Evolutionary conservation across 2,113 vertebrate genomes (phyloP), one percentile per base, ranked within the genome.

Genomic region (Acrocephalus kingi): DNA sequence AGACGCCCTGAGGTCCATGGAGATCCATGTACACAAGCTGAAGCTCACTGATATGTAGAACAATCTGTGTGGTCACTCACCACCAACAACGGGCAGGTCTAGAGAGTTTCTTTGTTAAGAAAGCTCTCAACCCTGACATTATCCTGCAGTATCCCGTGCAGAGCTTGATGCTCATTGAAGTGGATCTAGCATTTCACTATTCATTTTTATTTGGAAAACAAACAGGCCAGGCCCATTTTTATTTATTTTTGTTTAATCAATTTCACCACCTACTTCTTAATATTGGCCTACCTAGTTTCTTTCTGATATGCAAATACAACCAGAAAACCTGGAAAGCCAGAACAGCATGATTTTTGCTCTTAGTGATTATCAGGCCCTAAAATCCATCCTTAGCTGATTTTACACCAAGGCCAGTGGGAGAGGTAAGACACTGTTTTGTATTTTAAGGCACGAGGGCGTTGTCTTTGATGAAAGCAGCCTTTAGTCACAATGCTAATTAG

Each of bases 401-500:
- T 74, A 86, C 63, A 43, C 41, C 23, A 83, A 85, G 41, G 78
- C 17, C 46, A 58, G 13, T 22, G 69, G 71, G 75, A 90, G 41
- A 75, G 18, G 64, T 59, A 94, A 71, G 22, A 45, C 25, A 54
- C 8, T 10, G 54, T 81, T 93, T 84, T 63, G 63, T 51, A 83
- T 77, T 71, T 83, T 63, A 84, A 89, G 30, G 52, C 27, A 71
- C 3, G 15, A 89, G 68, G 95, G 96, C 5, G 69, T 87, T 61
- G 83, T 49, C 84, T 86, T 48, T 41, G 33, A 45, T 52, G 67
- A 88, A 86, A 84, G 45, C 22, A 89, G 56, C 73, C 56, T 84
- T 94, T 79, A 91, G 74, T 51, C 41, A 75, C 56, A 87, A 87
- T 79, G 77, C 52, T 92, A 91, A 93, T 94, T 84, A 84, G 89